Conservation (phyloP, 2,113 vertebrate species). For the Procavia capensis region DNA sequence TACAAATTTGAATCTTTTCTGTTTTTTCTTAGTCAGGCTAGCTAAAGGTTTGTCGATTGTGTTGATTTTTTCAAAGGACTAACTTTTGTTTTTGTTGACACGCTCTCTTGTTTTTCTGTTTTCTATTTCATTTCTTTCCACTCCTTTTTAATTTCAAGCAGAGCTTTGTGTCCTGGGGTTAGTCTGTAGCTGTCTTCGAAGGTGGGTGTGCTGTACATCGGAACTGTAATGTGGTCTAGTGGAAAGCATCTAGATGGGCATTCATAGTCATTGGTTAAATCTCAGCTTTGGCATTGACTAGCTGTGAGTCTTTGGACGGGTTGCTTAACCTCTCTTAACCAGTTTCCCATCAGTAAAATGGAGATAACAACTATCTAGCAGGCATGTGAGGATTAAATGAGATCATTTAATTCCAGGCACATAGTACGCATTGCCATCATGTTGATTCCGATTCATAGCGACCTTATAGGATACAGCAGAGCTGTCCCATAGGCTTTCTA, state of each 20-base stretch:
- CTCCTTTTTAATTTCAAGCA: neutral
- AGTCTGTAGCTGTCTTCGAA: neutral
- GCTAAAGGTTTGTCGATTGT: neutral
- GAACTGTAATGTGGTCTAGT: neutral
- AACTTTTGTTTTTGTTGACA: neutral
- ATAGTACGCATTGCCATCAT: neutral
- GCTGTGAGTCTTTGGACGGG: neutral
- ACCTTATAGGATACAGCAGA: too few species aligned
- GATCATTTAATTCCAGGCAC: neutral
- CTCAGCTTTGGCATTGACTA: neutral
- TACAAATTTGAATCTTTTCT: constrained; percentile 10
- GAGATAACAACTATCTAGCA: neutral
- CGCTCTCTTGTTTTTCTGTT: neutral
- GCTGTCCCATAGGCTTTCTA: too few species aligned
- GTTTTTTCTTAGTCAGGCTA: neutral
- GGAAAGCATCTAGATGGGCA: neutral
- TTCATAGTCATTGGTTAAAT: neutral
- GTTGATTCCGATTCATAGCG: too few species aligned
- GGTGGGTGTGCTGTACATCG: neutral
- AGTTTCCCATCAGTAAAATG: neutral
- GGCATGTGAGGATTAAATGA: neutral
- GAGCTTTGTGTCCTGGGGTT: neutral
- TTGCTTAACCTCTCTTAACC: neutral
- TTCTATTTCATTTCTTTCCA: neutral
- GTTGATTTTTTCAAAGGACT: neutral